Conservation (phyloP, 2,888 invertebrate genomes). For the Drosophila cognata region DNA sequence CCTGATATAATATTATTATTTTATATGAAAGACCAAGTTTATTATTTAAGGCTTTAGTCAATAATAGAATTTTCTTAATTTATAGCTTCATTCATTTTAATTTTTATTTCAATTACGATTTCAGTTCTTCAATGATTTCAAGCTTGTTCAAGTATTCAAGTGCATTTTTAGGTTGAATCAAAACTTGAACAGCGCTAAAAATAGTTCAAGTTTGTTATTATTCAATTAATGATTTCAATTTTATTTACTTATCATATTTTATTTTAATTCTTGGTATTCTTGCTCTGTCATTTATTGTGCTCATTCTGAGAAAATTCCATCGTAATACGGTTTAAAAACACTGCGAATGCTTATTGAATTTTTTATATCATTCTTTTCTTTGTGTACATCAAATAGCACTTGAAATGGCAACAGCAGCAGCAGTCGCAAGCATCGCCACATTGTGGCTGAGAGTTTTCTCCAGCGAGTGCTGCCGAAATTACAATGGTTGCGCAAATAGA, state of each 20-base stretch:
- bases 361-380: not conserved
- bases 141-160: not conserved
- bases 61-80: not conserved
- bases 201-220: not conserved
- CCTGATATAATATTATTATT: not conserved
- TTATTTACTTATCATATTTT: not conserved
- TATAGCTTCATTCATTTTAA: not conserved
- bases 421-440: conserved; percentile 4
- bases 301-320: not conserved
- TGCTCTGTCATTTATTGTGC: not conserved
- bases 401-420: conserved; percentile 26
- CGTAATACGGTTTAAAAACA: not conserved
- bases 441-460: not conserved
- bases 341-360: not conserved
- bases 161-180: not conserved
- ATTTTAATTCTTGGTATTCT: not conserved
- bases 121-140: not conserved
- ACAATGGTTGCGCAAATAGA: conserved; percentile 54
- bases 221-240: not conserved
- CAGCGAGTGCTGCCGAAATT: conserved; percentile 27
- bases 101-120: not conserved
- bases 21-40: not conserved
- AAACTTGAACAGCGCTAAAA: not conserved
- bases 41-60: not conserved
- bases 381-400: conserved; percentile 9